phyloP scores from a whole-genome alignment of 2,113 vertebrate genomes.

The Taurulus bubalis region DNA sequence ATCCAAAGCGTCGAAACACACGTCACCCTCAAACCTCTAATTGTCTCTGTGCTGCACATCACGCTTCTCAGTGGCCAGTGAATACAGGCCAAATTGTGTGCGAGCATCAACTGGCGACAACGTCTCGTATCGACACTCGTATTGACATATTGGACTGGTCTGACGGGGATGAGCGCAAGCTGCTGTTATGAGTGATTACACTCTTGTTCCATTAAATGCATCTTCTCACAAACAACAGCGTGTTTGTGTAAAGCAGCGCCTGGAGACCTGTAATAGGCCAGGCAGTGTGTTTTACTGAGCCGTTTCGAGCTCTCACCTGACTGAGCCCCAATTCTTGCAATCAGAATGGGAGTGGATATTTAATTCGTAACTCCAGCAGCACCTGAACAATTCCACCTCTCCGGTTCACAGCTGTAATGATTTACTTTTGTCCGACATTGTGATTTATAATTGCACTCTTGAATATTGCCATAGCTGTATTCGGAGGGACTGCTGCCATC shows the following conservation, averaged over 20 bases:
- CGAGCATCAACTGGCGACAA: background rate
- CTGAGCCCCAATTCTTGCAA: background rate
- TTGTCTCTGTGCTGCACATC: constrained; percentile 7
- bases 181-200: constrained; percentile 31
- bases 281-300: constrained; percentile 32
- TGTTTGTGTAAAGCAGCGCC: constrained; percentile 27
- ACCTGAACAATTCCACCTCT: constrained; percentile 1
- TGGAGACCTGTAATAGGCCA: constrained; percentile 28
- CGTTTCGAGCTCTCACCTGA: constrained; percentile 23
- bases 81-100: background rate
- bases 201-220: constrained; percentile 43
- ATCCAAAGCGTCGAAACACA: background rate
- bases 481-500: constrained; percentile 23
- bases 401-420: constrained; percentile 17
- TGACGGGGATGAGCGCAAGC: background rate
- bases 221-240: constrained; percentile 15
- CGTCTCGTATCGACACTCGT: background rate
- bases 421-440: constrained; percentile 27
- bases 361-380: constrained; percentile 50
- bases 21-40: background rate
- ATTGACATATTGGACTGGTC: background rate
- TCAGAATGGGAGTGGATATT: constrained; percentile 20
- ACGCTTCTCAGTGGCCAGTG: background rate
- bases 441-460: constrained; percentile 50
- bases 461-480: constrained; percentile 61